phyloP scores from a whole-genome alignment of 2,797 vertebrate genomes.

The Melanotaenia trifasciata region DNA sequence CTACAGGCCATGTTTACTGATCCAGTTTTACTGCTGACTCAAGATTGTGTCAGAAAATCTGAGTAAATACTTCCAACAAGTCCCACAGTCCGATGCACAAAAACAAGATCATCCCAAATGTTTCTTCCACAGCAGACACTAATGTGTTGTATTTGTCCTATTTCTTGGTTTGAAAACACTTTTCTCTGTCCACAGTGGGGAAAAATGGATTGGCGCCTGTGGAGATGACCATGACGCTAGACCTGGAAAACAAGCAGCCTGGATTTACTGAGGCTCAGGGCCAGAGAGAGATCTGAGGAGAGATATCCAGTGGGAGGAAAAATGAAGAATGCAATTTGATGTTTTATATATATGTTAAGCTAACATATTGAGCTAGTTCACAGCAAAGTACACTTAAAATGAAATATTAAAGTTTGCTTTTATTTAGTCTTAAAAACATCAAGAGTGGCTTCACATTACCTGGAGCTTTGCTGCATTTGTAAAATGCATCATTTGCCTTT shows the following conservation, averaged over 20 bases:
- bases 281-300: slow-evolving; percentile 62
- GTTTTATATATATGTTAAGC: background rate
- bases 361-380: background rate
- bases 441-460: background rate
- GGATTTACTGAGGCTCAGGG: slow-evolving; percentile 25
- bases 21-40: background rate
- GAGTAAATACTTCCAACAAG: background rate
- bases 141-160: background rate
- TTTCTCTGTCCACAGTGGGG: slow-evolving; percentile 42
- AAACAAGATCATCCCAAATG: background rate
- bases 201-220: slow-evolving; percentile 56
- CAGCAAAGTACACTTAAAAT: slow-evolving; percentile 1
- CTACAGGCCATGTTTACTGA: no score
- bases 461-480: slow-evolving; percentile 16
- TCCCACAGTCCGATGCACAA: background rate
- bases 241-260: slow-evolving; percentile 57
- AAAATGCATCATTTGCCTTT: slow-evolving; percentile 17
- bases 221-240: slow-evolving; percentile 68
- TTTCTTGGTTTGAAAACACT: background rate
- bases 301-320: background rate
- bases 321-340: background rate
- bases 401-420: slow-evolving; percentile 15
- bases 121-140: background rate
- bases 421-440: slow-evolving; percentile 21
- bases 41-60: background rate